Conservation (phyloP, 2,888 invertebrate species). For the Noctua fimbriata region DNA sequence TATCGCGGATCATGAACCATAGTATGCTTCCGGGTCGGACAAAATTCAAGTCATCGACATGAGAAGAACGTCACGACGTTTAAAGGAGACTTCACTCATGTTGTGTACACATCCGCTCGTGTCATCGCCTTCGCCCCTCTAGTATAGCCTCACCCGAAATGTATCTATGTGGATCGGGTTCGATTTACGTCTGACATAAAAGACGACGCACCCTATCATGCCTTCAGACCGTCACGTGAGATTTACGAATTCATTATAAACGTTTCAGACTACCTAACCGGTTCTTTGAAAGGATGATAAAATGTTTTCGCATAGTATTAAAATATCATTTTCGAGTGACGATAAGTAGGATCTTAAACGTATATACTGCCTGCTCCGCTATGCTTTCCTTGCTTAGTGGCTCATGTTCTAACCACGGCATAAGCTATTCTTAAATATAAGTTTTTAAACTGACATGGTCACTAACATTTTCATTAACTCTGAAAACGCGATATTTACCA, state of each 20-base stretch:
- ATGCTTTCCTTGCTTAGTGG: not conserved
- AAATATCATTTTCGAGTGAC: not conserved
- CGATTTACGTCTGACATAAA: conserved; percentile 33
- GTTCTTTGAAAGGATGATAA: not conserved
- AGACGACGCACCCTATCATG: conserved; percentile 26
- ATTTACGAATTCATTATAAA: conserved; percentile 30
- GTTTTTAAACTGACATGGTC: too few relatives aligned
- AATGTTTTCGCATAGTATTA: not conserved
- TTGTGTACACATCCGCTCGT: not conserved
- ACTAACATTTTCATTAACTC: too few relatives aligned
- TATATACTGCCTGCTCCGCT: too few relatives aligned
- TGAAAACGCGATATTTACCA: too few relatives aligned
- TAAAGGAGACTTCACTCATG: not conserved
- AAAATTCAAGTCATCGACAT: not conserved
- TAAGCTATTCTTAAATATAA: not conserved
- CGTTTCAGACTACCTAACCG: not conserved
- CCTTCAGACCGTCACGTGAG: conserved; percentile 20
- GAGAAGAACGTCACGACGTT: not conserved
- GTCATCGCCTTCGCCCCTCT: not conserved
- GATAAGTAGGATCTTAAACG: too few relatives aligned
- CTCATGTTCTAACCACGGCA: not conserved
- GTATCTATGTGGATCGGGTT: conserved; percentile 11
- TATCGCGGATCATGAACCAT: too few relatives aligned
- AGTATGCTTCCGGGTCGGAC: too few relatives aligned
- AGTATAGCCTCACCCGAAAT: conserved; percentile 9